phyloP scores from a whole-genome alignment of 1,140 invertebrate species.

The Danaus plexippus region DNA sequence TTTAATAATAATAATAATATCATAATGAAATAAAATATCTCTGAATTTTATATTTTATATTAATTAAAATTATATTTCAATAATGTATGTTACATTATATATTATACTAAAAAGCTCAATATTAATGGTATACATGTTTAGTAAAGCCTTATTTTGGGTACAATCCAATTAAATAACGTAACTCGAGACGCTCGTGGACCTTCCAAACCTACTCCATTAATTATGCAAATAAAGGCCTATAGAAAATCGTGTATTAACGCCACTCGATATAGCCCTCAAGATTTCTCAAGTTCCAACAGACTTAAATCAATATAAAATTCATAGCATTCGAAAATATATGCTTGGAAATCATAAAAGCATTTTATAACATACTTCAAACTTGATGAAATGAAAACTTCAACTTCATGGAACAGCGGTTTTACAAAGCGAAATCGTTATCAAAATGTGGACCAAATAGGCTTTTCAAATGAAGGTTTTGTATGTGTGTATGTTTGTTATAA shows the following conservation, averaged over 20 bases:
- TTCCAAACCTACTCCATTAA: conserved; percentile 9
- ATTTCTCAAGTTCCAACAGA: conserved; percentile 19
- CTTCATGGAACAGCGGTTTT: conserved; percentile 33
- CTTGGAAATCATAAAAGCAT: conserved; percentile 44
- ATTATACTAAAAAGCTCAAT: too few species aligned
- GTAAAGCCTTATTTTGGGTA: too few species aligned
- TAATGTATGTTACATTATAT: too few species aligned
- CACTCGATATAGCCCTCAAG: conserved; percentile 22
- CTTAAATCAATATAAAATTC: conserved; percentile 39
- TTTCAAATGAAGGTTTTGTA: too few species aligned
- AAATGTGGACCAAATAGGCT: conserved; percentile 2
- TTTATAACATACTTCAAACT: conserved; percentile 43
- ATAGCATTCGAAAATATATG: conserved; percentile 42
- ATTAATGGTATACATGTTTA: too few species aligned
- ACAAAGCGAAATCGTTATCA: conserved; percentile 23
- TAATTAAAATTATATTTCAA: too few species aligned
- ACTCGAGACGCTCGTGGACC: conserved; percentile 7
- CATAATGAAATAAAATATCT: too few species aligned
- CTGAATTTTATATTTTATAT: too few species aligned
- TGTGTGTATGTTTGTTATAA: too few species aligned
- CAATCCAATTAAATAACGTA: conserved; percentile 3
- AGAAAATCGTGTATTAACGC: conserved; percentile 14
- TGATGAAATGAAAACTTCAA: conserved; percentile 37
- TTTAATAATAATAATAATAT: too few species aligned
- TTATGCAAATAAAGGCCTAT: conserved; percentile 16